Evolutionary conservation across 2,888 invertebrate species (phyloP).

Genomic region (Herminia tarsipennalis): DNA sequence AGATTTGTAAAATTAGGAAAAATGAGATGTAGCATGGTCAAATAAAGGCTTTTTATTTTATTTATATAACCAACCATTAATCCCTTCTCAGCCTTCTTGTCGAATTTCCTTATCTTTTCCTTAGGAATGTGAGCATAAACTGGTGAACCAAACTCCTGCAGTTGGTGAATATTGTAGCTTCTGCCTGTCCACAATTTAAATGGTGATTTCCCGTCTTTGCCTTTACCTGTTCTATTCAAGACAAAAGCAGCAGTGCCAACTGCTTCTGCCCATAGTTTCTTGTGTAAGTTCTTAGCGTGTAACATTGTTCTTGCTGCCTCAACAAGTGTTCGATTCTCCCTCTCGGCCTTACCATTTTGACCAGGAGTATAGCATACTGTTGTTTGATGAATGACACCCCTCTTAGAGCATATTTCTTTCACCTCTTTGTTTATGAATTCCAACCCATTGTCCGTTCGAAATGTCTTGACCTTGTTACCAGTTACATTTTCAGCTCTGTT

Average conservation of each 20-base stretch:
- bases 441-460: slow-evolving; percentile 4
- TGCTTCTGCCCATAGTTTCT: slow-evolving; percentile 8
- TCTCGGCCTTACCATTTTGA: slow-evolving; percentile 2
- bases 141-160: background rate
- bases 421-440: slow-evolving; percentile 9
- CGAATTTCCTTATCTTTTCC: no score
- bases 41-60: no score
- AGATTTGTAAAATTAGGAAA: no score
- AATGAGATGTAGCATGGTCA: no score
- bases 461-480: background rate
- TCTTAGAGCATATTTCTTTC: background rate
- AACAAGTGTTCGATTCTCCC: slow-evolving; percentile 12
- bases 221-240: slow-evolving; percentile 8
- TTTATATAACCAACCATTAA: no score
- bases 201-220: slow-evolving; percentile 9
- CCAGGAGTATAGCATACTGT: background rate
- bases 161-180: slow-evolving; percentile 9
- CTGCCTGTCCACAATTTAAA: slow-evolving; percentile 13
- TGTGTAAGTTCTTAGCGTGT: slow-evolving; percentile 6
- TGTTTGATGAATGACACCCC: slow-evolving; percentile 4
- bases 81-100: no score
- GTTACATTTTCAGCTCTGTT: slow-evolving; percentile 6
- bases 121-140: no score
- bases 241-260: slow-evolving; percentile 7
- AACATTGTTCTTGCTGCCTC: slow-evolving; percentile 14